phyloP scores from a whole-genome alignment of 2,888 invertebrate genomes.

The Dermolepida albohirtum region DNA sequence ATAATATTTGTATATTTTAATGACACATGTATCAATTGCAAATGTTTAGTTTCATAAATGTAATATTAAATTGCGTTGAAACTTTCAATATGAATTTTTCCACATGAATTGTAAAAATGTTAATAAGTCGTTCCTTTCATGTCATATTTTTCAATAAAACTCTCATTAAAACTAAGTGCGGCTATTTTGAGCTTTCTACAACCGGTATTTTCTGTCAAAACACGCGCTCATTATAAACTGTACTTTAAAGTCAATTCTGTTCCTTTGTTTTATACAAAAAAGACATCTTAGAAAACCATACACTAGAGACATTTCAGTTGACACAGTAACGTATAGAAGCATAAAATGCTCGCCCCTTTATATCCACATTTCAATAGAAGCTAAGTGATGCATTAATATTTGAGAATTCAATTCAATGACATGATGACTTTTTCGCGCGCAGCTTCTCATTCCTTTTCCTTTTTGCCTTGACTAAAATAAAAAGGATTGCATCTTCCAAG shows the following conservation, averaged over 20 bases:
- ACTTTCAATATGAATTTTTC: no score
- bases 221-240: slow-evolving; percentile 13
- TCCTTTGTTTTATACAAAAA: slow-evolving; percentile 3
- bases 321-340: slow-evolving; percentile 16
- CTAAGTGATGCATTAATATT: slow-evolving; percentile 24
- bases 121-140: neutral
- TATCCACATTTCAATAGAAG: slow-evolving; percentile 14
- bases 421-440: slow-evolving; percentile 38
- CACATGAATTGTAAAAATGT: neutral
- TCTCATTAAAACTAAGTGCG: slow-evolving; percentile 4
- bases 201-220: slow-evolving; percentile 3
- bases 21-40: no score
- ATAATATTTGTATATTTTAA: no score
- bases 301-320: neutral
- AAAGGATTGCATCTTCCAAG: slow-evolving; percentile 33
- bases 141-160: neutral
- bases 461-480: slow-evolving; percentile 18
- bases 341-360: slow-evolving; percentile 14
- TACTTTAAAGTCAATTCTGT: slow-evolving; percentile 20
- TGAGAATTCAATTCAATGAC: slow-evolving; percentile 20
- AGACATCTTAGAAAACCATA: slow-evolving; percentile 6
- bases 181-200: neutral
- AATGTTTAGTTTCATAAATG: no score
- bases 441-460: slow-evolving; percentile 18
- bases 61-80: no score